Conservation (phyloP, 2,113 vertebrate genomes). For the Osmerus eperlanus region DNA sequence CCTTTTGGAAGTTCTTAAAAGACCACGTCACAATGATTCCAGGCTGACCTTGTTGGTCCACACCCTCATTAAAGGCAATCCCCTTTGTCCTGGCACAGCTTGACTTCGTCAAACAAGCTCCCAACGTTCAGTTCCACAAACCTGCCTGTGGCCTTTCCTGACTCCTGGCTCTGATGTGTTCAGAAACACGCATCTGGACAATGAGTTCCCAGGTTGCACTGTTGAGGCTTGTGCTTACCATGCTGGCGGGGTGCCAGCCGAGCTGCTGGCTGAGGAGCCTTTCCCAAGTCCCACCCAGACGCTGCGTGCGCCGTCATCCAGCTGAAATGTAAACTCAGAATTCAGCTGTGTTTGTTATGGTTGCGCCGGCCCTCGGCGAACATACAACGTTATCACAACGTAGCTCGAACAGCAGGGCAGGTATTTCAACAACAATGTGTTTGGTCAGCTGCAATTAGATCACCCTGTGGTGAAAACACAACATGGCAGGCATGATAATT, state of each 20-base stretch:
- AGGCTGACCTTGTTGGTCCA: slow-evolving; percentile 38
- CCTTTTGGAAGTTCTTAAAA: slow-evolving; percentile 50
- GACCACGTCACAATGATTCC: slow-evolving; percentile 44
- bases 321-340: slow-evolving; percentile 71
- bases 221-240: slow-evolving; percentile 57
- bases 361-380: slow-evolving; percentile 56
- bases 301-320: slow-evolving; percentile 61
- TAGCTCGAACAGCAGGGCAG: slow-evolving; percentile 57
- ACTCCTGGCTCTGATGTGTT: slow-evolving; percentile 19
- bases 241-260: slow-evolving; percentile 48
- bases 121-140: slow-evolving; percentile 11
- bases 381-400: slow-evolving; percentile 56
- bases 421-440: slow-evolving; percentile 66
- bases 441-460: slow-evolving; percentile 69
- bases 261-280: slow-evolving; percentile 47
- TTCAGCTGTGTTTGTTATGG: slow-evolving; percentile 71
- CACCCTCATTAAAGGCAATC: slow-evolving; percentile 47
- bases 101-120: slow-evolving; percentile 30
- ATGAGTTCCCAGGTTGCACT: slow-evolving; percentile 54
- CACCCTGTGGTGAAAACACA: slow-evolving; percentile 55
- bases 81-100: slow-evolving; percentile 35
- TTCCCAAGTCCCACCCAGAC: slow-evolving; percentile 63
- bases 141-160: not conserved
- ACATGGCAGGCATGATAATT: slow-evolving; percentile 58
- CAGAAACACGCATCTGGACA: slow-evolving; percentile 49